Base-by-base conservation (phyloP, 2,888 invertebrate species). In the Tanypteryx hageni region DNA sequence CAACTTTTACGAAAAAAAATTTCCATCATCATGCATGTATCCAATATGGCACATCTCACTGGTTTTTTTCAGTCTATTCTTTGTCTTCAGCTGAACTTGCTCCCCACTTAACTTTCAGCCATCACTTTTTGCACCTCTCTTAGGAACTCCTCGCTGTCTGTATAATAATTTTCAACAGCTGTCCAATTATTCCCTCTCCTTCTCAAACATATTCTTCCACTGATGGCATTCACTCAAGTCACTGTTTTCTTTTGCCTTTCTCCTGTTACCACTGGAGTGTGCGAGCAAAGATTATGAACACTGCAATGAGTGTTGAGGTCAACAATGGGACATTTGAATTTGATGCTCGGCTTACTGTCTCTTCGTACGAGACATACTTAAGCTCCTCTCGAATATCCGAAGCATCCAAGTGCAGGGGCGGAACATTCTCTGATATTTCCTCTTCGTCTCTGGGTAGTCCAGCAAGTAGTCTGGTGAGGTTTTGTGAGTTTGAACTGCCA, bases 311-410 rank as follows among this genome's bases (percentile, higher is more conserved):
- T 56, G 64, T 44, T 4, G 68, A 44, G 10, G 64, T 27, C 64
- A 64, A 44, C 8, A 64, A 10, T 22, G 85, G 18, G 31, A 64
- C 18, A 44, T 61, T 18, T 44, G 13, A 64, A n/a, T 44, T 31
- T 14, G 89, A 68, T 89, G 89, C 89, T 13, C n/a, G 61, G 64
- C 89, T 61, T 5, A n/a, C 44, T 89, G 56, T 92, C 92, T 93
- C 93, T 76, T 93, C 93, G 86, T 93, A 93, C 81, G 93, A 85
- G 16, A 93, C 93, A 92, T 94, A 94, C 92, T 93, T 93, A 56
- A 94, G 93, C 68, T 94, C 94, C 91, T 94, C 94, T 18, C 94
- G 93, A 84, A 94, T 93, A 82, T 93, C 93, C 91, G 94, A 94
- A 13, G 93, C 93, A 83, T 93, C 94, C 58, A 94, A 92, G 92